Evolutionary conservation across 1,140 invertebrate genomes (phyloP), one percentile per base, ranked within the genome.

Genomic region (Lutraria rhynchaena): DNA sequence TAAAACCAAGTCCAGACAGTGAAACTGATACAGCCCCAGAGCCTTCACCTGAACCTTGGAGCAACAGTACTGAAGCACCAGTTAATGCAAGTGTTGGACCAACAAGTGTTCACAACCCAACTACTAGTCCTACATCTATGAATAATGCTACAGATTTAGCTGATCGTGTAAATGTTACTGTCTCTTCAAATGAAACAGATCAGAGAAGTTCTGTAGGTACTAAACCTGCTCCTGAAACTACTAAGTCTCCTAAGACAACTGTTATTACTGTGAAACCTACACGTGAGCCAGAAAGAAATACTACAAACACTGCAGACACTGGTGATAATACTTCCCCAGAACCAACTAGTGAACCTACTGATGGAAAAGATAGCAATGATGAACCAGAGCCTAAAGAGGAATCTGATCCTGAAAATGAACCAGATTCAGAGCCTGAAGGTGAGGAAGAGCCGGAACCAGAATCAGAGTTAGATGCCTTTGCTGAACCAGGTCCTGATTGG

Each of bases 401-500:
- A 13, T 2, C 33, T n/a, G 55, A 74, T n/a, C 51, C 51, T n/a
- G 71, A 77, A 51, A 7, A 44, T 76, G 37, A 63, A 27, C 24
- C 46, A 51, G 57, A 19, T 24, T 5, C 19, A 24, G 44, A 46
- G 22, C 51, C 63, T 19, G 37, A 33, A 41, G 27, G 33, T 22
- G 31, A 37, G 3, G 0, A 4, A 11, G 44, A 75, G 27, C 15
- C 37, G 17, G n/a, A 69, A 51, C 49, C 46, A 24, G 33, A 81
- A 57, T 61, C 57, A 15, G 41, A 81, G 22, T 27, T 41, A 24
- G 67, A 71, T 37, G 69, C 81, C 9, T 60, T 82, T 19, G 53
- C 83, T 41, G 88, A 88, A 57, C 86, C 87, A 13, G 84, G 80
- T 4, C 86, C 87, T 57, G 85, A 90, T 35, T 92, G 90, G 89